phyloP scores from a whole-genome alignment of 2,888 invertebrate species.

The Xanthorhoe spadicearia region DNA sequence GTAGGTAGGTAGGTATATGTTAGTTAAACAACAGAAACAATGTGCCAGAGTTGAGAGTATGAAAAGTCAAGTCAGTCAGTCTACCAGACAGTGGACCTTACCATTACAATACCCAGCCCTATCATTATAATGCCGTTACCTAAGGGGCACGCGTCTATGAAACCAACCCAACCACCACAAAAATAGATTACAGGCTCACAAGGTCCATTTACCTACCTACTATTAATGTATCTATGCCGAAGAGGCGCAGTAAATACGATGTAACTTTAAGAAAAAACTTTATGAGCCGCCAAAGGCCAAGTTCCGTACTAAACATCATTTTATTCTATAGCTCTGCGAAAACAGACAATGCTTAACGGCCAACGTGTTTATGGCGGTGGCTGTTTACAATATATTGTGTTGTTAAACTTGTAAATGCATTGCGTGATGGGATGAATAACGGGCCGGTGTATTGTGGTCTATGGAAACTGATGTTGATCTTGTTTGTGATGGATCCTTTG shows the following conservation, averaged over 20 bases:
- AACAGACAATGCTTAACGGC: constrained; percentile 66
- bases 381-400: constrained; percentile 60
- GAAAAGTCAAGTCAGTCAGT: too few species aligned
- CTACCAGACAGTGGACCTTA: too few species aligned
- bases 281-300: constrained; percentile 73
- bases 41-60: too few species aligned
- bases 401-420: constrained; percentile 48
- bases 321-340: constrained; percentile 40
- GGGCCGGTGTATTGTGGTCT: constrained; percentile 41
- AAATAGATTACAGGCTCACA: not conserved
- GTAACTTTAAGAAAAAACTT: constrained; percentile 62
- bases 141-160: not conserved
- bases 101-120: too few species aligned
- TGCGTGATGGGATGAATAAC: constrained; percentile 53
- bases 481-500: constrained; percentile 23
- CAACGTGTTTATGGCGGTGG: constrained; percentile 69
- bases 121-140: too few species aligned
- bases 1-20: too few species aligned
- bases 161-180: not conserved
- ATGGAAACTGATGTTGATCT: constrained; percentile 21
- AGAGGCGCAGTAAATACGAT: constrained; percentile 54
- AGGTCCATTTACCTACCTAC: not conserved
- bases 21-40: too few species aligned
- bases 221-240: constrained; percentile 34
- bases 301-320: constrained; percentile 31